phyloP scores from a whole-genome alignment of 2,113 vertebrate genomes.

The Aptenodytes forsteri region DNA sequence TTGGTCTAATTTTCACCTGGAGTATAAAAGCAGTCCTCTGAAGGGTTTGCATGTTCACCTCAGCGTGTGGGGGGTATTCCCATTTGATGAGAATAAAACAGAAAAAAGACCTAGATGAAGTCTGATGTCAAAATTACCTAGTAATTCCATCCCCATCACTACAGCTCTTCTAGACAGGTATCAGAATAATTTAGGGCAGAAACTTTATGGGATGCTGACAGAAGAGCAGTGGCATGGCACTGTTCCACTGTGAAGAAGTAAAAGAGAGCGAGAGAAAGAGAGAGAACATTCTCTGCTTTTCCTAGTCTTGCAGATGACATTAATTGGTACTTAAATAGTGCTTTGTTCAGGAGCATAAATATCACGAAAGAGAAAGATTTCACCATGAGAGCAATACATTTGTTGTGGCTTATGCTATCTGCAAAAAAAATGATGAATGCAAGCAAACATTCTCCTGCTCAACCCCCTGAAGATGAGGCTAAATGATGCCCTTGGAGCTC shows the following conservation, averaged over 20 bases:
- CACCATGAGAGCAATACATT: not conserved
- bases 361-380: not conserved
- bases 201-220: not conserved
- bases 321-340: conserved; percentile 11
- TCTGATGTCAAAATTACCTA: not conserved
- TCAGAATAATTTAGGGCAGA: not conserved
- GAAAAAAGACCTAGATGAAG: not conserved
- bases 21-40: not conserved
- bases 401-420: not conserved
- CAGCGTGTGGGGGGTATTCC: not conserved
- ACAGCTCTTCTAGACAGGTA: not conserved
- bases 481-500: conserved; percentile 24
- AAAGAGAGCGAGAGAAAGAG: not conserved
- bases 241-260: not conserved
- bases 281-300: not conserved
- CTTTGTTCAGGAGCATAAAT: conserved; percentile 12
- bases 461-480: not conserved
- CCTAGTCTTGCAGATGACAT: not conserved
- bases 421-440: not conserved
- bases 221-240: not conserved
- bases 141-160: not conserved
- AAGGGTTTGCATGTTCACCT: not conserved
- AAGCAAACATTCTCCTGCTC: not conserved
- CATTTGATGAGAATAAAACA: not conserved
- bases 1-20: not conserved